Conservation (phyloP, 2,113 vertebrate species). For the Myotis yumanensis region DNA sequence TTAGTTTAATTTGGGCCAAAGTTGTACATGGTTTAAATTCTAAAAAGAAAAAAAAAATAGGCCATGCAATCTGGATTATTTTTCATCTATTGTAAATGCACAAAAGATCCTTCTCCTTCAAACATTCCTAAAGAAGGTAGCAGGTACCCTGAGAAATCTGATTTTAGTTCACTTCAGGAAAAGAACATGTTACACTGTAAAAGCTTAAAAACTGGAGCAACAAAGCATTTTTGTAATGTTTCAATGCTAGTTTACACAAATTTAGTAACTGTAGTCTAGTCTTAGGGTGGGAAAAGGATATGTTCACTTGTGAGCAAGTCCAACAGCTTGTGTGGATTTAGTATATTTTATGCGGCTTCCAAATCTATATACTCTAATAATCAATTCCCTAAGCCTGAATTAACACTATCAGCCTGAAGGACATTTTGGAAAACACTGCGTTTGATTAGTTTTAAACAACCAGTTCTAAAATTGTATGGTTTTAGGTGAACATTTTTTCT, state of each 20-base stretch:
- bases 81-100: conserved; percentile 78
- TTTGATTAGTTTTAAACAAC: background rate
- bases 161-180: conserved; percentile 81
- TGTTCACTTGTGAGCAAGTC: conserved; percentile 44
- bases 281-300: background rate
- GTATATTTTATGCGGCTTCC: conserved; percentile 52
- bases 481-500: conserved; percentile 12
- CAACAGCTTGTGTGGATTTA: conserved; percentile 61
- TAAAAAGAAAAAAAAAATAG: conserved; percentile 78
- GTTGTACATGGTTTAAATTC: conserved; percentile 76
- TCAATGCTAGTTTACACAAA: conserved; percentile 74
- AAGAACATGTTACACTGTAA: conserved; percentile 81
- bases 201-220: conserved; percentile 80
- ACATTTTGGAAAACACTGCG: background rate
- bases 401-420: conserved; percentile 46
- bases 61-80: conserved; percentile 73
- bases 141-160: conserved; percentile 78
- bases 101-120: conserved; percentile 73
- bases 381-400: conserved; percentile 54
- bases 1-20: conserved; percentile 80
- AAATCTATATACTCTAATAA: conserved; percentile 63
- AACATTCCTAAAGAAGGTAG: conserved; percentile 74
- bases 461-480: background rate
- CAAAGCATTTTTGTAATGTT: conserved; percentile 78
- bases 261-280: conserved; percentile 68